Percentiles rank a stretch among this genome's conserved stretches.
These are phyloP conservation scores for Cynopterus sphinx DNA, from an alignment of 2,797 vertebrate species.

Conservation along the genomic window DNA sequence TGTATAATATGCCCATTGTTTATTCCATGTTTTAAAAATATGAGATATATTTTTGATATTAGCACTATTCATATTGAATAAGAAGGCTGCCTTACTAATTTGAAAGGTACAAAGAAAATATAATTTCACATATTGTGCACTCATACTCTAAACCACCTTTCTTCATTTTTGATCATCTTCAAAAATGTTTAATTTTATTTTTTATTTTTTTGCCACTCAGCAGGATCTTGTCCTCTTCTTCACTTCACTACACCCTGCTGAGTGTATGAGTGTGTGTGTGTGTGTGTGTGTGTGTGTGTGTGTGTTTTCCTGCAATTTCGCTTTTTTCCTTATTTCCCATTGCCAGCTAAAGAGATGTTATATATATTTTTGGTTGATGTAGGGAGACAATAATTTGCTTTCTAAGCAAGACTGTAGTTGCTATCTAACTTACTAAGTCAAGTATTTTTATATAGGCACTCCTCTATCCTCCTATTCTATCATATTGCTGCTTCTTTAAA, in stretches of 20 bases:
- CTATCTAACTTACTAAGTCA: not conserved
- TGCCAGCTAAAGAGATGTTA: not conserved
- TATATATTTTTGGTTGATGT: not conserved
- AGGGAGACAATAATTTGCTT: not conserved
- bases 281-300: too few species aligned
- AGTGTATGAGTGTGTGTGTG: not conserved
- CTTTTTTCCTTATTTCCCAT: not conserved
- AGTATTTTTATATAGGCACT: not conserved
- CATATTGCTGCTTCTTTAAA: not conserved
- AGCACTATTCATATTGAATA: not conserved
- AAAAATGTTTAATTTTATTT: not conserved
- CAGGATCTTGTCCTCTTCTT: not conserved
- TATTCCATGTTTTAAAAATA: not conserved
- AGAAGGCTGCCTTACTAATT: not conserved
- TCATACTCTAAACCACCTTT: not conserved
- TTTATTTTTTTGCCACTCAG: not conserved
- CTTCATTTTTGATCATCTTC: not conserved
- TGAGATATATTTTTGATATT: not conserved
- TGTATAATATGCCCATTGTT: not conserved
- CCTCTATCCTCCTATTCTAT: not conserved
- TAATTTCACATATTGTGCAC: not conserved
- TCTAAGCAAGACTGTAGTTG: not conserved
- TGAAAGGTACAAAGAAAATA: not conserved
- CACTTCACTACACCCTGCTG: not conserved
- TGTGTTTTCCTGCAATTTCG: not conserved